These are phyloP conservation scores for Leptinotarsa texana DNA, from an alignment of 1,140 invertebrate genomes.

Conservation along the genomic window DNA sequence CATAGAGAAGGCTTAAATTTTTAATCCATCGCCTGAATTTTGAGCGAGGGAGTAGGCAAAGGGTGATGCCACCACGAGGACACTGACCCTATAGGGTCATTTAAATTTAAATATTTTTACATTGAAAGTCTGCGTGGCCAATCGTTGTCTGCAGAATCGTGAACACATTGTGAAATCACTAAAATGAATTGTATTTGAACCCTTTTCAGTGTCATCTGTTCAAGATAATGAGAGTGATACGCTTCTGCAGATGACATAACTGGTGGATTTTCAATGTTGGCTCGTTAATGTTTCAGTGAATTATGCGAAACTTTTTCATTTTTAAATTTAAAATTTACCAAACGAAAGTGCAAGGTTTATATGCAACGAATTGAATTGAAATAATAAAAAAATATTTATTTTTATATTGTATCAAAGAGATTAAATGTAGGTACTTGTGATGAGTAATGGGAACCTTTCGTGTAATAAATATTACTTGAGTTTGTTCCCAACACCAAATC, in stretches of 20 bases:
- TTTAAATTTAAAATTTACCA: too few species aligned
- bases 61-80: constrained; percentile 1
- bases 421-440: too few species aligned
- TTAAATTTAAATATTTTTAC: constrained; percentile 27
- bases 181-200: constrained; percentile 12
- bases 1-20: constrained; percentile 14
- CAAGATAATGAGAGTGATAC: neutral
- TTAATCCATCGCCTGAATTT: constrained; percentile 17
- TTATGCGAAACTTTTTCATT: too few species aligned
- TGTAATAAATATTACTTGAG: too few species aligned
- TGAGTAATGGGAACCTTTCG: too few species aligned
- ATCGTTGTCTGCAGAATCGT: constrained; percentile 4
- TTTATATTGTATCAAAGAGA: too few species aligned
- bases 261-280: neutral
- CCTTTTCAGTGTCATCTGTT: constrained; percentile 16
- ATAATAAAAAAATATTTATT: too few species aligned
- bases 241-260: neutral
- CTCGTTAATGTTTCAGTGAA: too few species aligned
- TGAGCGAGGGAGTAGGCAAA: neutral
- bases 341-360: too few species aligned
- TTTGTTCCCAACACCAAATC: too few species aligned
- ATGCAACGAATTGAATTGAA: too few species aligned
- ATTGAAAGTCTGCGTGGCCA: constrained; percentile 14
- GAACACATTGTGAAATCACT: constrained; percentile 20
- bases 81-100: constrained; percentile 25